phyloP scores from a whole-genome alignment of 2,797 vertebrate species.

The Phoeniculus purpureus region DNA sequence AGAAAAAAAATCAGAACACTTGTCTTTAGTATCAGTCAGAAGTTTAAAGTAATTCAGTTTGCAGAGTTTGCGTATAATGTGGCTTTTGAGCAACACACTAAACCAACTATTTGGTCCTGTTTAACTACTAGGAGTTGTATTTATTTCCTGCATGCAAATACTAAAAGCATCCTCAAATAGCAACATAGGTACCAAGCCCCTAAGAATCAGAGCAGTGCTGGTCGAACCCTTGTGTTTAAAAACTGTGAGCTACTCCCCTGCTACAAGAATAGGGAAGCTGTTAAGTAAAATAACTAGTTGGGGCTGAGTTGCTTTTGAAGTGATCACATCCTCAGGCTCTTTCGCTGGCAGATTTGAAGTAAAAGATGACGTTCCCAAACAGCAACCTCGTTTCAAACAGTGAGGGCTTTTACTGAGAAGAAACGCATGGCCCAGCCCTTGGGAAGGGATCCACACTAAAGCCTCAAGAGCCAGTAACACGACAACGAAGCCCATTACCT shows the following conservation, averaged over 20 bases:
- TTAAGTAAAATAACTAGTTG: background rate
- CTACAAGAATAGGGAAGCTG: background rate
- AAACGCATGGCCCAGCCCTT: background rate
- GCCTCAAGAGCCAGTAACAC: background rate
- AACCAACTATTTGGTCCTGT: background rate
- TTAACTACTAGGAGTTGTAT: conserved; percentile 1
- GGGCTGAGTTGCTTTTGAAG: background rate
- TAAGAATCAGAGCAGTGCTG: background rate
- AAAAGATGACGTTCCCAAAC: background rate
- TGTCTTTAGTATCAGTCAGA: conserved; percentile 9
- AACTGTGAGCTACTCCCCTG: background rate
- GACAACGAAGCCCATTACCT: background rate
- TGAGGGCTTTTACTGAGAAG: background rate
- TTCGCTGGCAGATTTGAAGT: background rate
- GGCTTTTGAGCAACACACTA: conserved; percentile 5
- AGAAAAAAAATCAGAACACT: background rate
- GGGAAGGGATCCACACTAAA: background rate
- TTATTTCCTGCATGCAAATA: conserved; percentile 44
- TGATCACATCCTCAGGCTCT: background rate
- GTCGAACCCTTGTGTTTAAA: conserved; percentile 22
- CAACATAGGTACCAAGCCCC: conserved; percentile 5
- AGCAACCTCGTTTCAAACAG: background rate
- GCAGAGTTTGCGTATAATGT: background rate
- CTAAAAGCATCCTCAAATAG: conserved; percentile 8
- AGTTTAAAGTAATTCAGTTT: conserved; percentile 35